Percentiles rank a stretch among this genome's conserved stretches.
phyloP scores from a whole-genome alignment of 2,113 vertebrate species.

The Ptychochromis oligacanthus region DNA sequence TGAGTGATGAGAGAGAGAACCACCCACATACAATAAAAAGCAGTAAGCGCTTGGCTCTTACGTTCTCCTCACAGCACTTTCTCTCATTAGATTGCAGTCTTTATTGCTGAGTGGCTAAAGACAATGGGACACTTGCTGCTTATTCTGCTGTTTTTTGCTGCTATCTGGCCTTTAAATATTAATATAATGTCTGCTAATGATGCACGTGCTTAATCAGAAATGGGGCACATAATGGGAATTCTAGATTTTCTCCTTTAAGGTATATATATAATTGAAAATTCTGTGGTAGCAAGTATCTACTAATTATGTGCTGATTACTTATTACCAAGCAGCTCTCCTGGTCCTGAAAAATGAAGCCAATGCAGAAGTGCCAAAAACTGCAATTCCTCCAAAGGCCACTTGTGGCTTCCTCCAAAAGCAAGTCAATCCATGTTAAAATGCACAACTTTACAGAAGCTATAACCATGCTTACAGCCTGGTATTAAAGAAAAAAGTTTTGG shows the following conservation, averaged over 20 bases:
- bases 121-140: not conserved
- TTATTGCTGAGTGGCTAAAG: slow-evolving; percentile 49
- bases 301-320: not conserved
- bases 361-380: not conserved
- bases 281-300: not conserved
- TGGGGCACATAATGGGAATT: not conserved
- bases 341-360: not conserved
- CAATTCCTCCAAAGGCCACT: not conserved
- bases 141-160: slow-evolving; percentile 19
- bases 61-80: slow-evolving; percentile 45
- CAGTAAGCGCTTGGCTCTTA: slow-evolving; percentile 28
- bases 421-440: not conserved
- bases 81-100: slow-evolving; percentile 20
- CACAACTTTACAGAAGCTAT: not conserved
- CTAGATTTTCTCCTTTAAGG: not conserved
- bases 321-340: not conserved
- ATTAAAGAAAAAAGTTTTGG: not conserved
- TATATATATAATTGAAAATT: not conserved
- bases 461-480: not conserved
- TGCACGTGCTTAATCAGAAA: slow-evolving; percentile 19
- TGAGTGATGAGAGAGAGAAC: slow-evolving; percentile 24
- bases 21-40: slow-evolving; percentile 34
- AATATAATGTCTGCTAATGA: not conserved
- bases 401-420: not conserved
- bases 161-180: not conserved